Conservation (phyloP, 1,140 invertebrate genomes). For the Drosophila bipectinata region DNA sequence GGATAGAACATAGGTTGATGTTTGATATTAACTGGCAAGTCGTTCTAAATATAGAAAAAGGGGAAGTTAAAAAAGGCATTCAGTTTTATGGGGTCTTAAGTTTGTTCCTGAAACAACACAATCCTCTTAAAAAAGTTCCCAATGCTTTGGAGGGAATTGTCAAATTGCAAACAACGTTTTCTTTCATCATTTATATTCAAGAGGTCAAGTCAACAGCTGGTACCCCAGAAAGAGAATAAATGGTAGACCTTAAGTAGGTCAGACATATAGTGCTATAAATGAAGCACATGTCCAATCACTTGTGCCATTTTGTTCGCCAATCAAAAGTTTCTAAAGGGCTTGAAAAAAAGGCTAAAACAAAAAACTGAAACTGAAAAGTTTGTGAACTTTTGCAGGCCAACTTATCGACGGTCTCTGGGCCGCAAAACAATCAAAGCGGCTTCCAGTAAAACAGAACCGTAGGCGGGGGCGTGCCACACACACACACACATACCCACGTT, state of each 20-base stretch:
- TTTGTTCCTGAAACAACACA: background rate
- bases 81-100: background rate
- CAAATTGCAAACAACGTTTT: constrained; percentile 1
- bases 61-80: background rate
- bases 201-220: background rate
- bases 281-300: constrained; percentile 53
- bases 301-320: constrained; percentile 49
- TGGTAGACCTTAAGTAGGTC: constrained; percentile 10
- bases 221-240: constrained; percentile 3
- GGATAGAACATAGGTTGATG: constrained; percentile 9
- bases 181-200: constrained; percentile 7
- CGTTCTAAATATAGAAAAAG: background rate
- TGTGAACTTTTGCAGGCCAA: constrained; percentile 46
- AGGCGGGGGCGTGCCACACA: constrained; percentile 35
- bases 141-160: background rate
- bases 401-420: constrained; percentile 45
- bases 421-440: constrained; percentile 72
- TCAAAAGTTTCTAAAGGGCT: constrained; percentile 37
- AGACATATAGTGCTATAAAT: constrained; percentile 19
- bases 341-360: constrained; percentile 20
- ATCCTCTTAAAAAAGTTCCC: background rate
- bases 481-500: background rate
- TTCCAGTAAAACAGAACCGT: constrained; percentile 23
- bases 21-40: constrained; percentile 1
- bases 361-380: constrained; percentile 38